Base-by-base conservation (phyloP, 2,113 vertebrate species). In the Caloenas nicobarica region DNA sequence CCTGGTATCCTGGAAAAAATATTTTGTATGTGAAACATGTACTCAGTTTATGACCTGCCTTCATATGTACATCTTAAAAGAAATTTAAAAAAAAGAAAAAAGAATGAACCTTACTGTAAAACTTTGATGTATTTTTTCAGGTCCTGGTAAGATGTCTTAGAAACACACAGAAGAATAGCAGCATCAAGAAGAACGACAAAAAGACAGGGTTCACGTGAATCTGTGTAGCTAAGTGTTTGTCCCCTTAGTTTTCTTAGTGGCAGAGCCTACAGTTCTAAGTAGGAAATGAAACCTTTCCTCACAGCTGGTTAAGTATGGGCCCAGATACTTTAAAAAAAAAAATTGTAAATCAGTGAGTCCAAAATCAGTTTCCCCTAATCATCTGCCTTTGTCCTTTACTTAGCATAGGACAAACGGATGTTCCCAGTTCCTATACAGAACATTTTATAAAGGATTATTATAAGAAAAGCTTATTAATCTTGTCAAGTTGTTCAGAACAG, bases 381-480 rank as follows among this genome's bases (percentile, higher is more conserved):
- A 46, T 12, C 56, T 68, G 16, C 38, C 44, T 42, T 31, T 82
- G 42, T 57, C 25, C 42, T 76, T 95, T 58, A 21, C 80, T 80
- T 81, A 78, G 71, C 24, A n/a, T 9, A 71, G 57, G 42, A 86
- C 87, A 95, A 77, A 83, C 1, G 7, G 68, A 73, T 88, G 58
- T 94, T 91, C 82, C 71, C 33, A 4, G 33, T 29, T 86, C 46
- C 29, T 46, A 60, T 42, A 50, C 40, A 81, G 74, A 68, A 12
- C 79, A 40, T 86, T 95, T 94, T 86, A 13, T 74, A 71, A 48
- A 48, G 73, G 44, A 64, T 91, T 91, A 92, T 89, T 57, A 91
- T 53, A 22, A 91, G 87, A 57, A 92, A 89, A 94, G 66, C 78
- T 91, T 85, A 87, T 89, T 97, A 85, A 97, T 91, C 91, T 82